Evolutionary conservation across 1,140 invertebrate genomes (phyloP).

Genomic region (Zaprionus lachaisei): DNA sequence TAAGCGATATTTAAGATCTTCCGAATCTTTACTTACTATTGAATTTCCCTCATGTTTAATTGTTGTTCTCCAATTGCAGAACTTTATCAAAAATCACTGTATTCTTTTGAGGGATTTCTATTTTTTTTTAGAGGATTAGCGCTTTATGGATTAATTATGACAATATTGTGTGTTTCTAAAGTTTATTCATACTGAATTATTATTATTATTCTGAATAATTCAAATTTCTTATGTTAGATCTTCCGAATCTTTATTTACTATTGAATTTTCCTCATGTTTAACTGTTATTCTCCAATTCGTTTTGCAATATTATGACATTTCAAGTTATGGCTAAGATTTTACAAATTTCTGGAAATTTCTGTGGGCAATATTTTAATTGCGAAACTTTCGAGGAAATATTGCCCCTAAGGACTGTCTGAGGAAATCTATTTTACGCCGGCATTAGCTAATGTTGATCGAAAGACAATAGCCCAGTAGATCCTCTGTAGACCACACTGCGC

Average conservation of each 20-base stretch:
- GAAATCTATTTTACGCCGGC: slow-evolving; percentile 13
- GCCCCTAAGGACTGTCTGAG: slow-evolving; percentile 3
- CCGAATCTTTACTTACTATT: not conserved
- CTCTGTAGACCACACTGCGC: slow-evolving; percentile 14
- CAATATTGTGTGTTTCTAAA: too few species aligned
- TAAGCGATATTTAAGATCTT: not conserved
- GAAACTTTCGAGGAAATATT: slow-evolving; percentile 36
- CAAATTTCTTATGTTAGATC: not conserved
- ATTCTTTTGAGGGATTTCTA: too few species aligned
- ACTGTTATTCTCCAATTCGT: not conserved
- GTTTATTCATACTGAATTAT: not conserved
- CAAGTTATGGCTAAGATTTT: not conserved
- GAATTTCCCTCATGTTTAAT: not conserved
- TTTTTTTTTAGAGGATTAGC: too few species aligned
- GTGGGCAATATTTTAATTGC: slow-evolving; percentile 23
- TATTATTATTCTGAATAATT: not conserved
- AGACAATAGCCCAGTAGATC: slow-evolving; percentile 20
- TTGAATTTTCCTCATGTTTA: not conserved
- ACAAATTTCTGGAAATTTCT: slow-evolving; percentile 12
- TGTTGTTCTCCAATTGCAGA: not conserved
- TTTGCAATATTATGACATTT: not conserved
- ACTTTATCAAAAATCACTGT: not conserved
- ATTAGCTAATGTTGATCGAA: slow-evolving; percentile 35
- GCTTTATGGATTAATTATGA: too few species aligned
- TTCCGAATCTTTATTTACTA: not conserved